phyloP scores from a whole-genome alignment of 2,113 vertebrate genomes.

The Dendrocopos noguchii region DNA sequence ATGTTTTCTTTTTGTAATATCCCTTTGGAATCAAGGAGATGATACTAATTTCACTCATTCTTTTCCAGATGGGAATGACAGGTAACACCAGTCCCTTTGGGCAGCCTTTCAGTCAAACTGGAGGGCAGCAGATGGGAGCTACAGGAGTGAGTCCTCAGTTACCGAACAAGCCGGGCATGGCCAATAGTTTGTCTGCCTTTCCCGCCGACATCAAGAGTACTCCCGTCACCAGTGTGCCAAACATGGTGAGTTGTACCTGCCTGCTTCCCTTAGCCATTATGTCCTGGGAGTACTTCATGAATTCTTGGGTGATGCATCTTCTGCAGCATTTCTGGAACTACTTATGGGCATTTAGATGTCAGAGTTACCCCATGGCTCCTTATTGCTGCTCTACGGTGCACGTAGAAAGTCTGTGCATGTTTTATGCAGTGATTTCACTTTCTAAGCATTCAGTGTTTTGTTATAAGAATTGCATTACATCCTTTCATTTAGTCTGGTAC shows the following conservation, averaged over 20 bases:
- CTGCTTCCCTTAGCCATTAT: neutral
- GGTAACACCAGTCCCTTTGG: constrained; percentile 89
- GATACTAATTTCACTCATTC: constrained; percentile 15
- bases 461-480: neutral
- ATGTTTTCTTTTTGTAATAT: neutral
- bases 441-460: neutral
- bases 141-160: constrained; percentile 89
- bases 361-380: neutral
- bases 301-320: neutral
- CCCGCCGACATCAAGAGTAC: constrained; percentile 90
- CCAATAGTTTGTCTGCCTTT: constrained; percentile 90
- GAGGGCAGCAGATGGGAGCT: constrained; percentile 91
- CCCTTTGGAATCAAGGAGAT: neutral
- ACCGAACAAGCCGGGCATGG: constrained; percentile 88
- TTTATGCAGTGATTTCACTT: neutral
- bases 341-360: neutral
- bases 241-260: constrained; percentile 85
- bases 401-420: accelerated
- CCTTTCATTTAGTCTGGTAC: neutral
- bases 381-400: accelerated
- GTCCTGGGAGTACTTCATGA: neutral
- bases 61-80: constrained; percentile 90
- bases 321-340: accelerated
- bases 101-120: constrained; percentile 89
- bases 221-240: constrained; percentile 90